A percentile compares a stretch with the other conserved stretches of the same genome.
Conservation (phyloP, 2,797 vertebrate genomes). For the Esox masquinongy region DNA sequence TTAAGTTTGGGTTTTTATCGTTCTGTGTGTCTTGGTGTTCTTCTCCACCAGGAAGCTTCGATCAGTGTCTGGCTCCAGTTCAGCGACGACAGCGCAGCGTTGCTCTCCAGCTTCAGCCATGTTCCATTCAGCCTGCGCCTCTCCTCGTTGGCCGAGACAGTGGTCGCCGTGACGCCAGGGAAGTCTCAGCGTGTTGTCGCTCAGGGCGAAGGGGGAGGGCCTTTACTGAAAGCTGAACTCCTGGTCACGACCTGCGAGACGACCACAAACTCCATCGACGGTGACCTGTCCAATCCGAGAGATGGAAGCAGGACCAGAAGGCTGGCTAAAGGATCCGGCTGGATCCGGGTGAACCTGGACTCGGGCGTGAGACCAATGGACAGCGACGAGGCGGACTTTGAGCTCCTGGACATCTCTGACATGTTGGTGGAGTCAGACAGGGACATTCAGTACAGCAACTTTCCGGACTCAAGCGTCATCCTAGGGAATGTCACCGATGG, state of each 20-base stretch:
- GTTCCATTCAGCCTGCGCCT: constrained; percentile 60
- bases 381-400: constrained; percentile 51
- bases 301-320: constrained; percentile 31
- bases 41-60: constrained; percentile 67
- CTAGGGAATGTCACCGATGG: constrained; percentile 21
- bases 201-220: constrained; percentile 73
- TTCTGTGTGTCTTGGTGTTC: background rate
- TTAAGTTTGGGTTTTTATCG: background rate
- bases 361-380: constrained; percentile 49
- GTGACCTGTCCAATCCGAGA: constrained; percentile 21
- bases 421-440: constrained; percentile 56
- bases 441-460: constrained; percentile 47
- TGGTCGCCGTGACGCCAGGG: constrained; percentile 60
- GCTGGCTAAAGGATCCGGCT: constrained; percentile 72
- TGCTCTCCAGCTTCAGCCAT: constrained; percentile 65
- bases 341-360: constrained; percentile 75
- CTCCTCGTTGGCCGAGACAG: constrained; percentile 71
- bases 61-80: constrained; percentile 77
- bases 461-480: constrained; percentile 29
- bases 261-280: constrained; percentile 48
- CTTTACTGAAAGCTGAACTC: constrained; percentile 70
- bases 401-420: constrained; percentile 62
- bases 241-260: constrained; percentile 62
- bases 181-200: constrained; percentile 63
- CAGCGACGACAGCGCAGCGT: constrained; percentile 65